These are phyloP conservation scores for Lagria hirta DNA, from an alignment of 2,888 invertebrate species.

Conservation along the genomic window DNA sequence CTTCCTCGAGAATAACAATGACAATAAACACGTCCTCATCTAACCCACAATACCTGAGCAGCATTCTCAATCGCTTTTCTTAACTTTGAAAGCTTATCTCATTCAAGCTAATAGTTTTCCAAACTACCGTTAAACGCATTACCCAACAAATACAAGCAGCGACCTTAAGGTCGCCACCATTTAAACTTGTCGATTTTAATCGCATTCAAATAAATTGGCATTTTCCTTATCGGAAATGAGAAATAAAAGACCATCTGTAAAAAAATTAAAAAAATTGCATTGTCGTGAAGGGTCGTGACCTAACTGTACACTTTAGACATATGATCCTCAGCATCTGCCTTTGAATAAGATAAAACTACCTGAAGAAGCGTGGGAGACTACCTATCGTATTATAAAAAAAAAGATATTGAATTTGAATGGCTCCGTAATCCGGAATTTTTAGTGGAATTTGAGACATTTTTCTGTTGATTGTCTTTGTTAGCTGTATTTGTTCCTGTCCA, in stretches of 20 bases:
- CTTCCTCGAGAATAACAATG: constrained; percentile 30
- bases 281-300: constrained; percentile 29
- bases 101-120: too few relatives aligned
- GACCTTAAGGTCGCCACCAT: constrained; percentile 11
- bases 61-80: constrained; percentile 26
- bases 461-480: too few relatives aligned
- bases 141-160: constrained; percentile 6
- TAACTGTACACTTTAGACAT: constrained; percentile 32
- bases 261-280: too few relatives aligned
- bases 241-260: constrained; percentile 3
- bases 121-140: constrained; percentile 14
- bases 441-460: constrained; percentile 31
- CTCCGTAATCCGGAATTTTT: constrained; percentile 5
- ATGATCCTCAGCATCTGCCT: constrained; percentile 35
- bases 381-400: constrained; percentile 18
- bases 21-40: constrained; percentile 22
- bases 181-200: constrained; percentile 10
- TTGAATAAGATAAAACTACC: constrained; percentile 25
- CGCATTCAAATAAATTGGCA: constrained; percentile 7
- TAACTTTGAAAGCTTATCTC: constrained; percentile 1
- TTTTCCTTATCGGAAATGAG: constrained; percentile 11
- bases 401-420: constrained; percentile 21
- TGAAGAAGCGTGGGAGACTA: constrained; percentile 34
- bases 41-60: constrained; percentile 35
- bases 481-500: constrained; percentile 4